Base-by-base conservation (phyloP, 2,888 invertebrate genomes). In the Abscondita cerata region DNA sequence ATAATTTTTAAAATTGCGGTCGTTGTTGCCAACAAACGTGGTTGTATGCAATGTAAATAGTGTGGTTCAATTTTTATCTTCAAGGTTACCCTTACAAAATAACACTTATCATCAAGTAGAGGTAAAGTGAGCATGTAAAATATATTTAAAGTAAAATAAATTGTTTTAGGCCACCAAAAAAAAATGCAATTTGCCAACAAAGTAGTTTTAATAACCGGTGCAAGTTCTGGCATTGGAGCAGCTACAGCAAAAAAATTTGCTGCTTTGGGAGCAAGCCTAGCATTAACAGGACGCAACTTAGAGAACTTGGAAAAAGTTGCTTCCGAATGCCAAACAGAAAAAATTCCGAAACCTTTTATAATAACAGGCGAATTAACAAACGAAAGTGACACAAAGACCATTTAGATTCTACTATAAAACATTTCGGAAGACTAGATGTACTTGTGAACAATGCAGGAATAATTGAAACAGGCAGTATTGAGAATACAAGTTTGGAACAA, bases 381-480 rank as follows among this genome's bases (percentile, higher is more conserved):
- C 65, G 93, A 93, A 76, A 77, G 77, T 0, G 93, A 93, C 67
- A 87, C 89, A 0, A 85, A 89, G 74, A 86, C 85, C 12, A 87
- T 95, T 80, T 95, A 1, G 85, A 88, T 18, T 85, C 86, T 31
- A 92, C 94, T 0, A 78, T 95, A 0, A 82, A 87, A 25, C 88
- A 90, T 70, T 95, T 86, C 74, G 90, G 90, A 0, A 87, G 87
- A 76, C 80, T 95, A 9, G 93, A 95, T 80, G 87, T 95, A n/a
- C 78, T 95, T 51, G 85, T 95, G 0, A 95, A 98, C 78, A 95
- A 93, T 81, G 97, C 97, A 12, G 97, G 97, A 1, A 87, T 92
- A 20, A 80, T 96, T 18, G 92, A 91, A 75, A 82, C 82, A 0
- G 97, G 96, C 25, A 85, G 87, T 1, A 95, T 96, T 71, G 96